Base-by-base conservation (phyloP, 2,797 vertebrate genomes). In the Rhabdomys pumilio region DNA sequence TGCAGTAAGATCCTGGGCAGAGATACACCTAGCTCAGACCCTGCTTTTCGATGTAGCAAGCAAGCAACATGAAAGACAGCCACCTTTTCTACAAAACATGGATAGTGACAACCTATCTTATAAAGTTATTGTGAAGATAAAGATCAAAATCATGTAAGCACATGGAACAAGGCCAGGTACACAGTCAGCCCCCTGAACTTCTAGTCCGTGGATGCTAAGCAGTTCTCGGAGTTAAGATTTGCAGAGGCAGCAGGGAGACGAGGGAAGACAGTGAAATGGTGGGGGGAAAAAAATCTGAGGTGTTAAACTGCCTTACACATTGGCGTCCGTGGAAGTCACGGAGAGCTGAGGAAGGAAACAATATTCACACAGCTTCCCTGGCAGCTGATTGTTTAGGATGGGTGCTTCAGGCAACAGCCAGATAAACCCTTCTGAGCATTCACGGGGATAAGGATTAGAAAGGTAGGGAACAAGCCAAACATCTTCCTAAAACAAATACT, bases 401-500 rank as follows among this genome's bases (percentile, higher is more conserved):
- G n/a, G 63, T 1, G 8, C 55, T 41, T 29, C 73, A 26, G 34
- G 65, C 67, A 67, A 13, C 6, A 15, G 94, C 57, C 65, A 15
- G 7, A 63, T 61, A 91, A 85, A 79, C 6, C 47, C 53, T 80
- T 80, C 50, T 14, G 34, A 67, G 55, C 59, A 34, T 44, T 76
- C 76, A 12, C 9, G 9, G 20, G 38, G 41, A 24, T 2, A 2
- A 4, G 29, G n/a, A 8, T 53, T 12, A 31, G 22, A 88, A 69
- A 10, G 14, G 44, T 53, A 41, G 41, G 34, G 15, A 1, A 65
- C 19, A 75, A 85, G n/a, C 47, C 22, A 24, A 29, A 22, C 41
- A 79, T 87, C 29, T 77, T 34, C 24, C 55, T 17, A 53, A 91
- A 85, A 82, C 0, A 50, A 89, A 76, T 55, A 91, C 19, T 96